Base-by-base conservation (phyloP, 2,888 invertebrate species). In the Drosophila mulleri region DNA sequence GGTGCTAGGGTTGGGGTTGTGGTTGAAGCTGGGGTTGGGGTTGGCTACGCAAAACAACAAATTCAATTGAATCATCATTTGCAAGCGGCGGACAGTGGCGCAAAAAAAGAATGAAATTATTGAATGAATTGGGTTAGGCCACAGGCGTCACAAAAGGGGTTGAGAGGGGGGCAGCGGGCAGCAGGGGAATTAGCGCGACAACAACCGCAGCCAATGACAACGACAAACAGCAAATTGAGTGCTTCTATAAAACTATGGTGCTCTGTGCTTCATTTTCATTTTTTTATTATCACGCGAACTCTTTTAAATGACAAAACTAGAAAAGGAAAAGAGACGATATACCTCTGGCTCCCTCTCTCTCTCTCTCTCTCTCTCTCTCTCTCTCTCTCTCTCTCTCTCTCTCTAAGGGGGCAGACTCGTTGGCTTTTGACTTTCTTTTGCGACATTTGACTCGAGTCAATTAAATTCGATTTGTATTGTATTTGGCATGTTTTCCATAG, bases 391-490 rank as follows among this genome's bases (percentile, higher is more conserved):
- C 23, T 14, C 2, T 18, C 6, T 14, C 4, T 35, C n/a, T n/a
- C n/a, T n/a, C n/a, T n/a, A n/a, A n/a, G 50, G 29, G 39, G 23
- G 44, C 29, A 32, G 9, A 32, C 16, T 32, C n/a, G 18, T 50
- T 62, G 75, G 59, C 83, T 72, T 72, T 69, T 78, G 81, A 57
- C 81, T 74, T 70, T 78, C 66, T 68, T 37, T 18, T 48, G 64
- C 73, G 89, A 80, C 89, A 76, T 86, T 89, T 89, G 89, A 83
- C 88, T 89, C 63, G 68, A 65, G 72, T 76, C 84, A 84, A 84
- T 89, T 84, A 81, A 78, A 84, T 89, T 84, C 89, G 84, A 84
- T 84, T 89, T 88, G 81, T 75, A 58, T 60, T 67, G 26, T 67
- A 44, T 63, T 77, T 68, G 67, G 64, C 64, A 60, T 60, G 12